Evolutionary conservation across 2,888 invertebrate genomes (phyloP).

Genomic region (Odontocerum albicorne): DNA sequence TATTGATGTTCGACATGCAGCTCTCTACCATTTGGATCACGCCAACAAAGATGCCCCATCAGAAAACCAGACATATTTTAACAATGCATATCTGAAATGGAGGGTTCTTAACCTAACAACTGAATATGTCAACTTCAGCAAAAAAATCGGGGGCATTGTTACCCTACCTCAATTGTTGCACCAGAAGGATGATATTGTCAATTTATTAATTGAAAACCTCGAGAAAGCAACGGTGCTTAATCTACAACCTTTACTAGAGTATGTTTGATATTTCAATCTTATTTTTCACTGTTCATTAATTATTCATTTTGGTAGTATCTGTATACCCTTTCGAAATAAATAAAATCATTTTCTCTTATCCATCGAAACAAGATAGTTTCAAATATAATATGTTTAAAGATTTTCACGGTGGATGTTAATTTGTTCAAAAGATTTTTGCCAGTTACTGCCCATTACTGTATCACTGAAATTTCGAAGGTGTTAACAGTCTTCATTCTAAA

Average conservation of each 20-base stretch:
- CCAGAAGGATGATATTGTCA: conserved; percentile 74
- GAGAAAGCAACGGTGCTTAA: conserved; percentile 70
- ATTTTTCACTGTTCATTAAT: too few relatives aligned
- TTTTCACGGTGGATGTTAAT: too few relatives aligned
- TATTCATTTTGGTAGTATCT: too few relatives aligned
- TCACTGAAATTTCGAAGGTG: too few relatives aligned
- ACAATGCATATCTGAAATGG: conserved; percentile 86
- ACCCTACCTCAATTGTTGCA: conserved; percentile 85
- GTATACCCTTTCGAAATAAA: too few relatives aligned
- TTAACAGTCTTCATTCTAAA: too few relatives aligned
- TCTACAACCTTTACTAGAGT: conserved; percentile 84
- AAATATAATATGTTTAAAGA: too few relatives aligned
- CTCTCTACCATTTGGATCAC: conserved; percentile 82
- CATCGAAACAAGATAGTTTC: too few relatives aligned
- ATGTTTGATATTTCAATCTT: conserved; percentile 48
- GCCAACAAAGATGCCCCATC: conserved; percentile 71
- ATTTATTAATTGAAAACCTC: conserved; percentile 72
- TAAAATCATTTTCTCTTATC: too few relatives aligned
- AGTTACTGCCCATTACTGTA: too few relatives aligned
- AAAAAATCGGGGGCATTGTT: conserved; percentile 72
- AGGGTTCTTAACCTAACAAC: conserved; percentile 83
- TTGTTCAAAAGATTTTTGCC: too few relatives aligned
- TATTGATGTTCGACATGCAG: conserved; percentile 79
- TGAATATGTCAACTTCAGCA: conserved; percentile 75
- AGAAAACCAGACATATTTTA: conserved; percentile 76